These are phyloP conservation scores for Cordilura impudica DNA, from an alignment of 2,888 invertebrate species.

Conservation along the genomic window DNA sequence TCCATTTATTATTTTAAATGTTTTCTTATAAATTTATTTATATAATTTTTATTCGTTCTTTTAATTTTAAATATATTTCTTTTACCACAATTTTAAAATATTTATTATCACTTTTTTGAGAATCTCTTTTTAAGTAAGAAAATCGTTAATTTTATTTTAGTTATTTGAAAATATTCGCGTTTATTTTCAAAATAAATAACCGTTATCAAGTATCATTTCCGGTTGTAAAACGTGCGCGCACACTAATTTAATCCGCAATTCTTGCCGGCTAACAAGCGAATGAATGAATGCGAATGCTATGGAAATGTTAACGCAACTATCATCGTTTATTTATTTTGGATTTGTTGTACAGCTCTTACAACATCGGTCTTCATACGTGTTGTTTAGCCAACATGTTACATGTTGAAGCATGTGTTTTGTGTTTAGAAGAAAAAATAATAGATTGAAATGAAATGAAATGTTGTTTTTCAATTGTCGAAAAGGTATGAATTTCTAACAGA, in stretches of 20 bases:
- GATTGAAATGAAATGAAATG: too few species aligned
- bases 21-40: not conserved
- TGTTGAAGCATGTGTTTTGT: too few species aligned
- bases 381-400: not conserved
- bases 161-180: not conserved
- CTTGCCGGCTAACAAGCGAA: slow-evolving; percentile 50
- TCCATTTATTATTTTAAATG: not conserved
- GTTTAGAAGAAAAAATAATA: too few species aligned
- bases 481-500: too few species aligned
- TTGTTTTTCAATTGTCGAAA: too few species aligned
- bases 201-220: slow-evolving; percentile 46
- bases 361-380: not conserved
- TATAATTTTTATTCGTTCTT: not conserved
- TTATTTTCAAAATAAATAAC: slow-evolving; percentile 4
- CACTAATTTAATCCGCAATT: not conserved
- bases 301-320: not conserved
- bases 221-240: not conserved
- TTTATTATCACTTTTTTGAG: not conserved
- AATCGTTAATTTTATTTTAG: not conserved
- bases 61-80: not conserved
- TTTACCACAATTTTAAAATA: not conserved
- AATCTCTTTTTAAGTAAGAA: not conserved
- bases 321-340: not conserved
- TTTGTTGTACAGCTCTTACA: not conserved
- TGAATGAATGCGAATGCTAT: slow-evolving; percentile 38